Conservation (phyloP, 2,797 vertebrate genomes). For the Heteromormyrus szaboi region DNA sequence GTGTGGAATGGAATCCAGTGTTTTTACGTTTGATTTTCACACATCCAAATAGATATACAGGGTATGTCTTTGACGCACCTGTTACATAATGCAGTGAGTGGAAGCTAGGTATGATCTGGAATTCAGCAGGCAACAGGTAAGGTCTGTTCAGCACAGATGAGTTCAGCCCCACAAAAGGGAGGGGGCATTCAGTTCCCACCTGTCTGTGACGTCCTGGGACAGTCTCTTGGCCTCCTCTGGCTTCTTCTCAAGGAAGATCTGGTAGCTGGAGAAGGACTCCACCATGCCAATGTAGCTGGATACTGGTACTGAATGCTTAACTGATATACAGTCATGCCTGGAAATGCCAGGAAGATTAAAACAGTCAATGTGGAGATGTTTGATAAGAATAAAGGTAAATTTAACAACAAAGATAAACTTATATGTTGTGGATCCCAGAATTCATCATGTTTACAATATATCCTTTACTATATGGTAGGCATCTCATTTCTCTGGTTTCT, state of each 20-base stretch:
- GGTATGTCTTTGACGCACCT: no score
- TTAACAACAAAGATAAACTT: background rate
- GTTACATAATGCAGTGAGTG: no score
- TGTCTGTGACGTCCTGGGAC: slow-evolving; percentile 39
- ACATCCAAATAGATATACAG: no score
- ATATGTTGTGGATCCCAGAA: background rate
- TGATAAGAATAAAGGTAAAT: background rate
- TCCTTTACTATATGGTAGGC: background rate
- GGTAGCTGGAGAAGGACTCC: slow-evolving; percentile 53
- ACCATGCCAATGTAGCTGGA: slow-evolving; percentile 50
- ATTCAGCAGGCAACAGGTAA: background rate
- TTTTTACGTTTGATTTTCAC: no score
- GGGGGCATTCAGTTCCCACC: slow-evolving; percentile 33
- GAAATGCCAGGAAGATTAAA: background rate
- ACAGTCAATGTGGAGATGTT: background rate
- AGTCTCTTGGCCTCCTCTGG: slow-evolving; percentile 47
- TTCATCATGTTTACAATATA: background rate
- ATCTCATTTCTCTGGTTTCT: background rate
- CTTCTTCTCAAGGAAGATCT: slow-evolving; percentile 43
- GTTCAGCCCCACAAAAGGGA: background rate
- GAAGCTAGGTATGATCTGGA: no score
- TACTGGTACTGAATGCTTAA: slow-evolving; percentile 39
- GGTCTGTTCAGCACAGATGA: background rate
- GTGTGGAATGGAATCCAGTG: no score
- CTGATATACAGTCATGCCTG: slow-evolving; percentile 48